Evolutionary conservation across 2,797 vertebrate species (phyloP).

Genomic region (Lepus oiostolus): DNA sequence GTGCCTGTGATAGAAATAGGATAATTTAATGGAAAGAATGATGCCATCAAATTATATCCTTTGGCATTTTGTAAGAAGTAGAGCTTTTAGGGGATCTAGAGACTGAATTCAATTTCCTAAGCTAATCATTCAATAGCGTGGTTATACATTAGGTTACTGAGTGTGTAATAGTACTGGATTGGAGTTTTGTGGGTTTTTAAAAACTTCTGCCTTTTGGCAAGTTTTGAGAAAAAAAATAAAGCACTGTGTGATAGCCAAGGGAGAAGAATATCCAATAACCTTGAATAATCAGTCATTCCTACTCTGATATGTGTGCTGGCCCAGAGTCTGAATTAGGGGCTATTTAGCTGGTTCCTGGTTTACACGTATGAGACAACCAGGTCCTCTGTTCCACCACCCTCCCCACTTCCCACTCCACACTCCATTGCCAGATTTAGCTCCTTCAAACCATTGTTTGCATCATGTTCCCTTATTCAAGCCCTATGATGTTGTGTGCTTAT

Average conservation of each 20-base stretch:
- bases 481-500: background rate
- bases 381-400: background rate
- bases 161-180: background rate
- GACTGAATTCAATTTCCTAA: background rate
- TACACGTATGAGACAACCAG: background rate
- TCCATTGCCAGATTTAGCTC: background rate
- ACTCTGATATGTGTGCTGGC: background rate
- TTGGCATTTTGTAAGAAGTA: background rate
- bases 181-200: background rate
- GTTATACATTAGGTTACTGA: background rate
- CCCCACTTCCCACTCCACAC: background rate
- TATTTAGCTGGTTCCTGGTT: background rate
- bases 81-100: background rate
- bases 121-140: background rate
- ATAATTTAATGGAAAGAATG: constrained; percentile 21
- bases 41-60: constrained; percentile 9
- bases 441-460: background rate
- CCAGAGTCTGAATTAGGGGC: background rate
- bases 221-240: background rate
- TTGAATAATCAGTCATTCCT: background rate
- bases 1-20: background rate
- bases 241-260: background rate
- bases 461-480: background rate
- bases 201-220: background rate
- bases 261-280: background rate